Base-by-base conservation (phyloP, 2,888 invertebrate genomes). In the Steinernema hermaphroditum region DNA sequence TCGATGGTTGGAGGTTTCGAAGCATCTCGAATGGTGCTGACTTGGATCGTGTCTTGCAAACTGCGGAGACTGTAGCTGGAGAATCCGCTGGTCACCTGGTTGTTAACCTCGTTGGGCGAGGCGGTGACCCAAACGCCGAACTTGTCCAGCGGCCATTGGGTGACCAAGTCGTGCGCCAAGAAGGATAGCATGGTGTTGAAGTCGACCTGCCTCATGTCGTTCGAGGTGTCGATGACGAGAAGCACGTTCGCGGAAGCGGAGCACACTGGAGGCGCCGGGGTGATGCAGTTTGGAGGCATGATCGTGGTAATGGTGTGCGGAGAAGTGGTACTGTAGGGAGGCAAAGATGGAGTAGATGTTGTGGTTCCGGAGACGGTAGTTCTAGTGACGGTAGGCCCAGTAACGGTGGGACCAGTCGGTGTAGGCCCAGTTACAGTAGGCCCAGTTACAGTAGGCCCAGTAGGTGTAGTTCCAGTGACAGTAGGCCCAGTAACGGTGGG, bases 151-250 rank as follows among this genome's bases (percentile, higher is more conserved):
- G 62, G 62, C 62, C 62, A 62, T 32, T 62, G 32, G 62, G 62
- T 62, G 32, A 62, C 62, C 32, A 62, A 29, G n/a, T 62, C 62
- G 4, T 62, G 62, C 16, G 12, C 16, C 32, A 62, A n/a, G 62
- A 62, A 62, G 62, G 62, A 62, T 29, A 62, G 29, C 62, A 62
- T 24, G 32, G 22, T 22, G 62, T 62, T 62, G 62, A 62, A 62
- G 14, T 62, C 29, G 32, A 29, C 1, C 19, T 62, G 62, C 8
- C 16, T 16, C 29, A 32, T 62, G 62, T 62, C 62, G 62, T 29
- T 32, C 62, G 62, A 62, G 6, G 62, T 62, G 62, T 62, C 62
- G 32, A 62, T 27, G 8, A 62, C 14, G 2, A 62, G 62, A 32
- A 62, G 32, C 2, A 62, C 62, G 27, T 62, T 24, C 2, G 12